These are phyloP conservation scores for Tarsius wallacei DNA, from an alignment of 2,797 vertebrate species.

Conservation along the genomic window DNA sequence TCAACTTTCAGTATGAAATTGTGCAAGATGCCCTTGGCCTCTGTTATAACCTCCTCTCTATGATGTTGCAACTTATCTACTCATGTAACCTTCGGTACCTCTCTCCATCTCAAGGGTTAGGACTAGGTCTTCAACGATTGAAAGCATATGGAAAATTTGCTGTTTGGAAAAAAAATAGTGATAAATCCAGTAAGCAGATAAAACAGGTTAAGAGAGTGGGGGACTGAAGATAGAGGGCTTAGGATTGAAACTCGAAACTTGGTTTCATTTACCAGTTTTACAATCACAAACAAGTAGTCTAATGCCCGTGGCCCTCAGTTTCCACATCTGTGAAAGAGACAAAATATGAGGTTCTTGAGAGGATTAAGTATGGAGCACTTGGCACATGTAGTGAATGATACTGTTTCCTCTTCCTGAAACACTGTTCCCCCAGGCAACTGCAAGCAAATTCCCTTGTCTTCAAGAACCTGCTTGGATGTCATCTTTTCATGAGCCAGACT, in stretches of 20 bases:
- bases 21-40: background rate
- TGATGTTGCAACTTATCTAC: background rate
- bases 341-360: background rate
- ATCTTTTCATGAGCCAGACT: background rate
- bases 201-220: background rate
- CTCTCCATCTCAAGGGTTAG: background rate
- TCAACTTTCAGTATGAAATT: background rate
- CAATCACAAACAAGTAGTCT: background rate
- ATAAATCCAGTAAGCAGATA: background rate
- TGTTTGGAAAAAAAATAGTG: background rate
- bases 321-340: background rate
- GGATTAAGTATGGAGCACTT: background rate
- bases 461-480: slow-evolving; percentile 7
- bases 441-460: background rate
- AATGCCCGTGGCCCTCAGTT: background rate
- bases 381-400: background rate
- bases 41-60: background rate
- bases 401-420: background rate
- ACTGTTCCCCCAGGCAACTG: background rate
- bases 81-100: background rate
- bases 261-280: background rate
- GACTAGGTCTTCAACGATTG: background rate
- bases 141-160: background rate
- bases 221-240: background rate
- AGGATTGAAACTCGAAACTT: background rate